These are phyloP conservation scores for Heptranchias perlo DNA, from an alignment of 2,113 vertebrate species.

Conservation along the genomic window DNA sequence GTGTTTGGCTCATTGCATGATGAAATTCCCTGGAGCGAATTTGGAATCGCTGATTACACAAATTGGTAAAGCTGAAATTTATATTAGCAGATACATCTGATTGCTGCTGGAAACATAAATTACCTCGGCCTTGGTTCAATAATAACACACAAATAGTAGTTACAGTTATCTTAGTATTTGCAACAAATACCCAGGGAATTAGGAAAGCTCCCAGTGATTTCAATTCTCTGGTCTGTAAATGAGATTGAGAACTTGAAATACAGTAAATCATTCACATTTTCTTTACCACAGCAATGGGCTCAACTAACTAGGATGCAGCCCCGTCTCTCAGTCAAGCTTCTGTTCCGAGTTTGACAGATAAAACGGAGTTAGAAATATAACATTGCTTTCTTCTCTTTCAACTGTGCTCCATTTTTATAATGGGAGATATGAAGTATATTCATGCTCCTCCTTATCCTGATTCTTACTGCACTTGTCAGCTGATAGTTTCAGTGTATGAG, in stretches of 20 bases:
- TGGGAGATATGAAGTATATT: neutral
- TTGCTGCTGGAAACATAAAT: neutral
- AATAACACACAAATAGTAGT: constrained; percentile 8
- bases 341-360: neutral
- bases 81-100: neutral
- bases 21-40: neutral
- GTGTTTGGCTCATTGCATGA: neutral
- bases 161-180: neutral
- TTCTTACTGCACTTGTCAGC: neutral
- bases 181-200: constrained; percentile 9
- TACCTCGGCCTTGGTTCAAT: neutral
- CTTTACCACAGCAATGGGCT: neutral
- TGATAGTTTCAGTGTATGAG: neutral
- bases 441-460: neutral
- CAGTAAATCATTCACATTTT: constrained; percentile 1
- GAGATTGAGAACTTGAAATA: neutral
- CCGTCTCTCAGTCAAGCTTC: neutral
- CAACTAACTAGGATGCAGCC: neutral
- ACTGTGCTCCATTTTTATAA: neutral
- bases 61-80: constrained; percentile 19
- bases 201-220: neutral
- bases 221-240: neutral
- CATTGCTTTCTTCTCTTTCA: neutral
- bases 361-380: neutral
- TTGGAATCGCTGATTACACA: constrained; percentile 17